Evolutionary conservation across 1,140 invertebrate species (phyloP).

Genomic region (Planococcus citri): DNA sequence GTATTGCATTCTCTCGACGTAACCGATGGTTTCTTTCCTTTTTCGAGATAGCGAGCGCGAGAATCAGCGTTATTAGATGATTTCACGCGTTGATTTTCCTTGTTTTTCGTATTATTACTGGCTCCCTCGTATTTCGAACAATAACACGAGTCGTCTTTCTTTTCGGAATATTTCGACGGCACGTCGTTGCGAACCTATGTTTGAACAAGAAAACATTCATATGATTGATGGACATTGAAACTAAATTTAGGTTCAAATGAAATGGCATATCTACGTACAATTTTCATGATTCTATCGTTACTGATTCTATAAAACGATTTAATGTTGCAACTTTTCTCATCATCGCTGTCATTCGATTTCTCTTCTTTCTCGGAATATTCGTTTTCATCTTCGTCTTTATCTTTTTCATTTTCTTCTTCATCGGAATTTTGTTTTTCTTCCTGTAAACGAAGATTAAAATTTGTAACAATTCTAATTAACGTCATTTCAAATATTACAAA

Average conservation of each 20-base stretch:
- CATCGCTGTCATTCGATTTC: not conserved
- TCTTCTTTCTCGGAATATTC: constrained; percentile 2
- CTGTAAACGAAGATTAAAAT: constrained; percentile 27
- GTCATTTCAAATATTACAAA: no score
- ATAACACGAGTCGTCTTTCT: constrained; percentile 14
- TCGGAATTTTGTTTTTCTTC: constrained; percentile 27
- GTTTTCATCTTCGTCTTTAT: constrained; percentile 13
- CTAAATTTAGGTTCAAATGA: no score
- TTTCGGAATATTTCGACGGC: not conserved
- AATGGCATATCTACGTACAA: not conserved
- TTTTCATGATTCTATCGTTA: not conserved
- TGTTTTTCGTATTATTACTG: not conserved
- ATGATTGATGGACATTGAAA: no score
- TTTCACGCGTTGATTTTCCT: not conserved
- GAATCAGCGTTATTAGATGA: not conserved
- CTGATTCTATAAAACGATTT: not conserved
- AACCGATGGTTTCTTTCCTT: not conserved
- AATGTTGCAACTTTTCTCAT: constrained; percentile 12
- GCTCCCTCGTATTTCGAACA: not conserved
- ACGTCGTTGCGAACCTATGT: not conserved
- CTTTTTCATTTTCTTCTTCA: constrained; percentile 18
- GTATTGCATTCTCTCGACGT: not conserved
- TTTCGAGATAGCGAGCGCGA: not conserved
- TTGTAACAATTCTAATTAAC: constrained; percentile 26
- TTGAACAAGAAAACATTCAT: no score